Percentiles rank a stretch among this genome's conserved stretches.
Conservation (phyloP, 2,888 invertebrate species). For the Lithosia quadra region DNA sequence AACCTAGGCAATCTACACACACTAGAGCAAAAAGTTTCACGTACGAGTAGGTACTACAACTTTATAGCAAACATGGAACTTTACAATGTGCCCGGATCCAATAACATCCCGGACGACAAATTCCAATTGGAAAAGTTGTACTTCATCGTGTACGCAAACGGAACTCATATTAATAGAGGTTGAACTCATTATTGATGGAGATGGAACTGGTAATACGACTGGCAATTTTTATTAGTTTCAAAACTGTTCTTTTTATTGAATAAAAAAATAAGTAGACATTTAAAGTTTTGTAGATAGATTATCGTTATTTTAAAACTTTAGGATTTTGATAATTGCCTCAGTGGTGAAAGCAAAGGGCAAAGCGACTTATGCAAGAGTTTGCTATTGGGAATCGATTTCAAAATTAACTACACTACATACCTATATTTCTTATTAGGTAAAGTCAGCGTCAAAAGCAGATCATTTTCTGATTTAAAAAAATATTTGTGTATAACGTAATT, state of each 20-base stretch:
- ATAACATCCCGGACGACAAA: constrained; percentile 53
- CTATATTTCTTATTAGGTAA: too few relatives aligned
- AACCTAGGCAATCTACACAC: not conserved
- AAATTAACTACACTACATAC: too few relatives aligned
- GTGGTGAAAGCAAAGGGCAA: too few relatives aligned
- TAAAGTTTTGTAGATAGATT: too few relatives aligned
- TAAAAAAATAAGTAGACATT: too few relatives aligned
- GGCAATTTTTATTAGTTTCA: not conserved
- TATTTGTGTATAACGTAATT: too few relatives aligned
- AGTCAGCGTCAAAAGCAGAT: too few relatives aligned
- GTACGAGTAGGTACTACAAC: constrained; percentile 33
- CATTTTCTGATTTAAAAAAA: too few relatives aligned
- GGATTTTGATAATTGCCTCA: too few relatives aligned
- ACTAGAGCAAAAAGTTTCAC: constrained; percentile 26
- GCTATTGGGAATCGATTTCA: too few relatives aligned
- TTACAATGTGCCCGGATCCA: constrained; percentile 39
- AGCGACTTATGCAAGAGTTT: too few relatives aligned
- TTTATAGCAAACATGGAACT: constrained; percentile 36
- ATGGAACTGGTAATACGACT: not conserved
- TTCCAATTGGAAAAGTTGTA: constrained; percentile 63
- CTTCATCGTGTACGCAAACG: constrained; percentile 4
- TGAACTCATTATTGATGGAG: not conserved
- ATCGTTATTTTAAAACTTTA: too few relatives aligned
- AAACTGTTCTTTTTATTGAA: not conserved
- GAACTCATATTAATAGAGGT: constrained; percentile 13